Percentiles rank a stretch among this genome's conserved stretches.
These are phyloP conservation scores for Cryptotis parvus DNA, from an alignment of 2,113 vertebrate genomes.

Conservation along the genomic window DNA sequence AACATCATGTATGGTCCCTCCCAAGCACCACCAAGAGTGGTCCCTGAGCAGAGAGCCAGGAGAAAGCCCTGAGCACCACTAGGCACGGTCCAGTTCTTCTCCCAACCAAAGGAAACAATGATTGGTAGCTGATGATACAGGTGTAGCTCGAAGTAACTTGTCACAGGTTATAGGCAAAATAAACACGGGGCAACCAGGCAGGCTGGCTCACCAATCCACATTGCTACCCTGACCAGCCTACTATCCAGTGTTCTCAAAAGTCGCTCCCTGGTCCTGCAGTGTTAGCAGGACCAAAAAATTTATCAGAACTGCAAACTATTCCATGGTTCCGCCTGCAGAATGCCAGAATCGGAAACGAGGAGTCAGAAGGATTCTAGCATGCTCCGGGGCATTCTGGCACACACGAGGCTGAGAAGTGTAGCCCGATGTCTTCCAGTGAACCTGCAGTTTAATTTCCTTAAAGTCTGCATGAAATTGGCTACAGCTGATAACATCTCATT, in stretches of 20 bases:
- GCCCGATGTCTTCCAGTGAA: background rate
- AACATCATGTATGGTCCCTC: too few relatives aligned
- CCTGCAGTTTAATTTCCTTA: background rate
- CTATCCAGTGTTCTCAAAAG: background rate
- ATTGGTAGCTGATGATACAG: background rate
- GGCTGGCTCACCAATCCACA: background rate
- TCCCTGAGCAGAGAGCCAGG: too few relatives aligned
- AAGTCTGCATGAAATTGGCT: background rate
- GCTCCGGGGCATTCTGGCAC: background rate
- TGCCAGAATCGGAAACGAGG: background rate
- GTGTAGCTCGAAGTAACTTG: background rate
- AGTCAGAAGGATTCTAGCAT: background rate
- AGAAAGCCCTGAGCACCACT: too few relatives aligned
- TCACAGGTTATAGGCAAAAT: background rate
- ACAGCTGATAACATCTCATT: slow-evolving; percentile 15
- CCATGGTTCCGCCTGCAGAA: fast-evolving
- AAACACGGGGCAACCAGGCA: too few relatives aligned
- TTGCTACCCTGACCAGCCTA: background rate
- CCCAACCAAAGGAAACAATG: background rate
- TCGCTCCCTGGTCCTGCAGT: background rate
- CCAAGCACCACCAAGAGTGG: too few relatives aligned
- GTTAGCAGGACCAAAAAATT: too few relatives aligned
- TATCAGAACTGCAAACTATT: background rate
- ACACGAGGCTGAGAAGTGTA: background rate
- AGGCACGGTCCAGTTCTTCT: too few relatives aligned